Conservation (phyloP, 2,113 vertebrate species). For the Taxidea taxus region DNA sequence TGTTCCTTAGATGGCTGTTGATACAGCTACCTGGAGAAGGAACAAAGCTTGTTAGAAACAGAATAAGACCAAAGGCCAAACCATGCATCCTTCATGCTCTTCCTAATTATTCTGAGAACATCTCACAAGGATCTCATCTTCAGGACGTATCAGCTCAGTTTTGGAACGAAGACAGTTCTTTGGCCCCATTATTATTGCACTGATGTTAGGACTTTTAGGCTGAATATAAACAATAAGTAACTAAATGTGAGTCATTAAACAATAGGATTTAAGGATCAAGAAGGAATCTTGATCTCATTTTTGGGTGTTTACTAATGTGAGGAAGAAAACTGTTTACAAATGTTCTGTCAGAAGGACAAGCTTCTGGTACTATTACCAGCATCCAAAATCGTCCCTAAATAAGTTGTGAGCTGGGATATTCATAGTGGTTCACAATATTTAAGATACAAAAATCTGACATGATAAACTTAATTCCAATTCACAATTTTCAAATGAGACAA, state of each 20-base stretch:
- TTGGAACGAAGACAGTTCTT: neutral
- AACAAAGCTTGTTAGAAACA: neutral
- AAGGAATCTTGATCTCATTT: constrained; percentile 10
- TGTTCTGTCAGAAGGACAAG: neutral
- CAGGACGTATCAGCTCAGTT: neutral
- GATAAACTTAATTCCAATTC: neutral
- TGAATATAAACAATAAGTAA: neutral
- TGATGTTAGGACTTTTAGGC: neutral
- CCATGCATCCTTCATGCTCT: neutral
- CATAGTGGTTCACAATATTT: neutral
- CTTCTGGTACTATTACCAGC: neutral
- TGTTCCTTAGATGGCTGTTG: neutral
- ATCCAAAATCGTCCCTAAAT: neutral
- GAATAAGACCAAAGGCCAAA: neutral
- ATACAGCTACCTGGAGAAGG: neutral
- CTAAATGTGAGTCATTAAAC: neutral
- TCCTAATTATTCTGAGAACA: neutral
- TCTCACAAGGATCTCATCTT: neutral
- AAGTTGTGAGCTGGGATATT: neutral
- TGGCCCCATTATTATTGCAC: neutral
- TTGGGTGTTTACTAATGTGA: neutral
- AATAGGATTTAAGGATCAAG: neutral
- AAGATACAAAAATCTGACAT: neutral
- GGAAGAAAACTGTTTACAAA: neutral
- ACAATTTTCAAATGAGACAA: neutral